Evolutionary conservation across 2,797 vertebrate genomes (phyloP), one percentile per base, ranked within the genome.

Genomic region (Huso huso): DNA sequence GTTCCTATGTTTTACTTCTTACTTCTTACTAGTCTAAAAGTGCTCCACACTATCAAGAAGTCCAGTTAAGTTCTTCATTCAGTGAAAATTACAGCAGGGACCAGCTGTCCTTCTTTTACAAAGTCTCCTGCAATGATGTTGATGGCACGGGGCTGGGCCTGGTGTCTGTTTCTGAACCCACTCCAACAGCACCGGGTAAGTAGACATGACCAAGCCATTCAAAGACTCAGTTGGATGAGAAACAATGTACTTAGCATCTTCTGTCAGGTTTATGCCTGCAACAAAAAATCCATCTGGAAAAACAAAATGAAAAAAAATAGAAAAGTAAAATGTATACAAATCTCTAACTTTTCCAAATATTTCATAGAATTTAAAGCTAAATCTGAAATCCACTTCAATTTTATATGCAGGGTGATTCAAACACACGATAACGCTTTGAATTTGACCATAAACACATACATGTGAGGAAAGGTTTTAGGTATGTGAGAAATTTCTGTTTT

Each of bases 121-220:
- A 99, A 97, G 83, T 99, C 95, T 1, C 90, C 95, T 0, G 94
- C 94, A 49, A 97, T 93, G 7, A 99, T 92, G 73, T 98, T 97
- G 70, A 94, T 82, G 3, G 90, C 88, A 23, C 77, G 0, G 73
- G 70, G 7, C 66, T 75, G 0, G 81, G 70, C 68, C 95, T 0
- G 95, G 94, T 5, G 72, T 67, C 80, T 98, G 95, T 64, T 82
- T 82, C 53, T 77, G 82, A 11, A 97, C 88, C 96, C 96, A 98
- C 3, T 81, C 50, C 10, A 89, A 78, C 77, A 96, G 81, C 1
- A 15, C 69, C 0, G 93, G 93, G 58, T 93, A 90, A n/a, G 87
- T 88, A 55, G 76, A 82, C 76, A 89, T 84, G 59, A 95, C 95
- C 89, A 98, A 58, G 82, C 84, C 87, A 81, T 87, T 89, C 79